These are phyloP conservation scores for Archips crataeganus DNA, from an alignment of 2,888 invertebrate species.

Conservation along the genomic window DNA sequence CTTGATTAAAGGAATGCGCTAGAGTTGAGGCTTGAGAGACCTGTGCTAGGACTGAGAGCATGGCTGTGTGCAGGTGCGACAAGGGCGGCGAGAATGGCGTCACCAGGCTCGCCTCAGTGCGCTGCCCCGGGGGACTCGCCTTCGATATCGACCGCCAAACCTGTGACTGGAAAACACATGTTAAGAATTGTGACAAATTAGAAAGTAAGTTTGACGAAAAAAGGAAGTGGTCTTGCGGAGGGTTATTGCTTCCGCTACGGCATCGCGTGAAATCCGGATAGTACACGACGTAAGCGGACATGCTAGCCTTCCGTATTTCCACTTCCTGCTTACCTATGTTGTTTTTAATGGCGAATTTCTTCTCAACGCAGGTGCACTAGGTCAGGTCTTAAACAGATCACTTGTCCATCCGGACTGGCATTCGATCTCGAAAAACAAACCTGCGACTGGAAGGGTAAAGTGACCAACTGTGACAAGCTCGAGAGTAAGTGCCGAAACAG, in stretches of 20 bases:
- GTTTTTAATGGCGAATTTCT: conserved; percentile 83
- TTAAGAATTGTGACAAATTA: conserved; percentile 97
- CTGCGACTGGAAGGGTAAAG: conserved; percentile 99
- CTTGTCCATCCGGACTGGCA: conserved; percentile 98
- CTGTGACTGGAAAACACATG: conserved; percentile 98
- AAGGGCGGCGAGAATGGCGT: conserved; percentile 94
- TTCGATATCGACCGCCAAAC: conserved; percentile 98
- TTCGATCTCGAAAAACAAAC: conserved; percentile 99
- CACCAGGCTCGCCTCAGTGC: conserved; percentile 94
- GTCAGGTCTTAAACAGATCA: conserved; percentile 98
- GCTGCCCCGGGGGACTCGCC: conserved; percentile 95
- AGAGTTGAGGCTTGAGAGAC: conserved; percentile 25
- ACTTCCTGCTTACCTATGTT: conserved; percentile 71
- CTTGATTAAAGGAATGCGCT: conserved; percentile 4
- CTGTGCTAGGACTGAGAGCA: conserved; percentile 57
- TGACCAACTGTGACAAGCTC: conserved; percentile 97
- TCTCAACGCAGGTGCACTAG: conserved; percentile 94
- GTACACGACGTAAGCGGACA: conserved; percentile 47
- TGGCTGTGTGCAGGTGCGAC: conserved; percentile 93
- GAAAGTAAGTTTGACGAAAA: conserved; percentile 93
- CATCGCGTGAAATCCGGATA: conserved; percentile 56
- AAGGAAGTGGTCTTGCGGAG: conserved; percentile 79
- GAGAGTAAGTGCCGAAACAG: conserved; percentile 94
- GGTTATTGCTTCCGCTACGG: conserved; percentile 69
- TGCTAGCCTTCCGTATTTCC: conserved; percentile 76